Percentiles rank a stretch among this genome's conserved stretches.
These are phyloP conservation scores for Euleptes europaea DNA, from an alignment of 2,113 vertebrate genomes.

Conservation along the genomic window DNA sequence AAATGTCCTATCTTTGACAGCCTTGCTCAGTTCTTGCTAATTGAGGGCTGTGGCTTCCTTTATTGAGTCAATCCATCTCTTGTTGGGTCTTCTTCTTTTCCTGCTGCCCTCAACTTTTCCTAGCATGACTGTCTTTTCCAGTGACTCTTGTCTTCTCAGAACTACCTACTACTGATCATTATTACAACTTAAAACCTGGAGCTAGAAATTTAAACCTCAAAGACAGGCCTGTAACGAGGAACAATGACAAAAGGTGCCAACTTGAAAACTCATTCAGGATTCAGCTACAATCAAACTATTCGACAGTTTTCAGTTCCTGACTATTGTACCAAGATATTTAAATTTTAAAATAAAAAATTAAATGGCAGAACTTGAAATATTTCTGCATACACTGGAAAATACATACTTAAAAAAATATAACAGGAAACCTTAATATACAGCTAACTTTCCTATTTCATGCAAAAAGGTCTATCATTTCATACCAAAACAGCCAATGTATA, in stretches of 20 bases:
- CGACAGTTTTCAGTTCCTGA: background rate
- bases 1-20: too few species aligned
- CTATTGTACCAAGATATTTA: background rate
- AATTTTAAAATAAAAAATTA: background rate
- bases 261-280: background rate
- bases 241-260: background rate
- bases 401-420: background rate
- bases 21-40: too few species aligned
- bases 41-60: too few species aligned
- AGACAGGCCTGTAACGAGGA: background rate
- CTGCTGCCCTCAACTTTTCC: too few species aligned
- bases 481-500: background rate
- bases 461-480: background rate
- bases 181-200: too few species aligned
- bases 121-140: too few species aligned
- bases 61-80: too few species aligned
- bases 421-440: background rate
- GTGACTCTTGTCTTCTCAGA: too few species aligned
- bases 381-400: background rate
- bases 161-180: background rate
- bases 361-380: background rate
- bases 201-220: background rate
- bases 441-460: background rate
- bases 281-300: background rate
- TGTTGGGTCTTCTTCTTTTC: too few species aligned